Percentiles rank a stretch among this genome's conserved stretches.
phyloP scores from a whole-genome alignment of 1,140 invertebrate species.

The Micrasema minimum region DNA sequence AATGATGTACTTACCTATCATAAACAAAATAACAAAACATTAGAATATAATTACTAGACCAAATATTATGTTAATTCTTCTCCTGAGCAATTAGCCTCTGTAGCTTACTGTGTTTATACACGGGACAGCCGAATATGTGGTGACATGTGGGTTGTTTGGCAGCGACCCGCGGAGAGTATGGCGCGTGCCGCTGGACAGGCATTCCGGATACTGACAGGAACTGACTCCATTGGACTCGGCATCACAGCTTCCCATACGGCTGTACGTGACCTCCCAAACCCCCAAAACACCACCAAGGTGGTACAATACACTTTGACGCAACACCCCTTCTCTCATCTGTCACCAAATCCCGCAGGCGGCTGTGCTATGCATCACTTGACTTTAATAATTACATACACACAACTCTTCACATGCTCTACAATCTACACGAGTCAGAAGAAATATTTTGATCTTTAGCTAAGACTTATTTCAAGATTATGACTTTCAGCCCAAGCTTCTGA shows the following conservation, averaged over 20 bases:
- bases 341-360: constrained; percentile 1
- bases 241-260: constrained; percentile 73
- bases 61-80: no score
- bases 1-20: neutral
- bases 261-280: constrained; percentile 64
- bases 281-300: constrained; percentile 60
- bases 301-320: constrained; percentile 36
- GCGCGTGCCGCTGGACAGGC: constrained; percentile 79
- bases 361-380: constrained; percentile 19
- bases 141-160: constrained; percentile 51
- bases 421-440: no score
- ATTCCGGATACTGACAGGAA: constrained; percentile 80
- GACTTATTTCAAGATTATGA: no score
- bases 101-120: no score
- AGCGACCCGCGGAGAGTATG: constrained; percentile 80
- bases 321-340: constrained; percentile 31
- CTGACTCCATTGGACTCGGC: constrained; percentile 77
- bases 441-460: no score
- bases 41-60: no score
- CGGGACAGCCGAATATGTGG: no score
- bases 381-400: neutral
- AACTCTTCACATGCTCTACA: no score
- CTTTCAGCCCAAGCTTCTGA: no score
- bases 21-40: no score
- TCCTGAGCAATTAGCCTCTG: no score